Evolutionary conservation across 2,113 vertebrate species (phyloP), one percentile per base, ranked within the genome.

Genomic region (Rousettus leschenaultii): DNA sequence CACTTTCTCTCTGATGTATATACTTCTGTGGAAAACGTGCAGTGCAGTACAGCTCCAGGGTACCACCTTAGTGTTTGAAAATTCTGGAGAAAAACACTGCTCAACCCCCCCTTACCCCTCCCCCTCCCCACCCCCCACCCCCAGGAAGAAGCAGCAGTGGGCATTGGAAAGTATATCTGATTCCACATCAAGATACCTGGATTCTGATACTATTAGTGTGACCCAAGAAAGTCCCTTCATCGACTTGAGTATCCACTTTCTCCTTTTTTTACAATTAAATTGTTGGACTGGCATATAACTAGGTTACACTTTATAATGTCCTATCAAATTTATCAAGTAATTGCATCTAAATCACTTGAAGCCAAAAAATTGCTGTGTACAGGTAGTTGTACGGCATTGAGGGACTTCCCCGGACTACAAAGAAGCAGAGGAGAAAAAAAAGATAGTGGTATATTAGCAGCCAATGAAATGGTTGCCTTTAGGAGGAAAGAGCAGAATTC

Each of bases 1-100:
- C 92, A 65, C 90, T 86, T 94, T 93, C 65, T 96, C 90, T 96
- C 90, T 95, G 78, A 86, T 92, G 51, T 83, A 6, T 55, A 48
- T 35, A 70, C 57, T 82, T 21, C 24, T 86, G 9, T 90, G 74
- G 77, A 94, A 96, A 96, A 92, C 59, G 30, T 77, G 16, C 48
- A 6, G 18, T 33, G 33, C 68, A 48, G 22, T 33, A 43, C 45
- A 87, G 24, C 33, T 53, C 38, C n/a, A 30, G 38, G 70, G 35
- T 40, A 59, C 35, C 61, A 48, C 53, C 65, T 82, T 26, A 15
- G 21, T 55, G 33, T 83, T 33, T 66, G 55, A 82, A 70, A 74
- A 80, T 93, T 82, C 48, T 65, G 55, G 35, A 86, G 82, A 38
- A 51, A 92, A 73, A 33, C 12, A n/a, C 13, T 10, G 2, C 7